Evolutionary conservation across 2,888 invertebrate genomes (phyloP).

Genomic region (Eubasilissa splendida): DNA sequence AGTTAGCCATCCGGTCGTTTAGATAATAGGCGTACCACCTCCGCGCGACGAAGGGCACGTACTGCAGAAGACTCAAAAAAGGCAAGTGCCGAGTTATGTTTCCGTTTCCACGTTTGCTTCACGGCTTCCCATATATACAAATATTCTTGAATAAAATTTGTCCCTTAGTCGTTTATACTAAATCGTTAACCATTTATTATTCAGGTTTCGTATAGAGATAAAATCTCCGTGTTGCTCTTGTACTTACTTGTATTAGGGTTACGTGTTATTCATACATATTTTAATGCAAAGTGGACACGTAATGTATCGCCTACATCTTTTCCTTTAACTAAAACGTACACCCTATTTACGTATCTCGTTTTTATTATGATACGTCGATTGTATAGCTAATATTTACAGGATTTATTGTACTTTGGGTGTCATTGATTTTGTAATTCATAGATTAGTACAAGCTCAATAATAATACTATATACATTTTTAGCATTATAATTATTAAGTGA

Average conservation of each 20-base stretch:
- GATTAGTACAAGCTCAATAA: too few relatives aligned
- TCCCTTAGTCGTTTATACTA: constrained; percentile 51
- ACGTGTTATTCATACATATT: constrained; percentile 55
- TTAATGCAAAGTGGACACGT: constrained; percentile 46
- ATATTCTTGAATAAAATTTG: constrained; percentile 53
- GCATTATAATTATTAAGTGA: too few relatives aligned
- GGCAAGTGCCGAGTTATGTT: not conserved
- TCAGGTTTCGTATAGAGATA: constrained; percentile 52
- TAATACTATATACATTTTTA: too few relatives aligned
- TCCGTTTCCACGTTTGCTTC: constrained; percentile 6
- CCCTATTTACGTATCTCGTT: constrained; percentile 12
- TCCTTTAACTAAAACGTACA: constrained; percentile 23
- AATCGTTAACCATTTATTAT: constrained; percentile 54
- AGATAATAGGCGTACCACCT: too few relatives aligned
- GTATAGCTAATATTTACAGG: not conserved
- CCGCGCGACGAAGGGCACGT: not conserved
- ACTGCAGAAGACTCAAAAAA: not conserved
- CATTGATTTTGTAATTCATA: too few relatives aligned
- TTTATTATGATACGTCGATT: not conserved
- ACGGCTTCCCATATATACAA: constrained; percentile 28
- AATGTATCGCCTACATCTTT: constrained; percentile 45
- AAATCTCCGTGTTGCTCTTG: constrained; percentile 52
- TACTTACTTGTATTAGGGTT: constrained; percentile 40
- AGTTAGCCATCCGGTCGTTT: too few relatives aligned
- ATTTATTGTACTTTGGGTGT: too few relatives aligned